Evolutionary conservation across 2,113 vertebrate species (phyloP), one percentile per base, ranked within the genome.

Genomic region (Antigone vipio): DNA sequence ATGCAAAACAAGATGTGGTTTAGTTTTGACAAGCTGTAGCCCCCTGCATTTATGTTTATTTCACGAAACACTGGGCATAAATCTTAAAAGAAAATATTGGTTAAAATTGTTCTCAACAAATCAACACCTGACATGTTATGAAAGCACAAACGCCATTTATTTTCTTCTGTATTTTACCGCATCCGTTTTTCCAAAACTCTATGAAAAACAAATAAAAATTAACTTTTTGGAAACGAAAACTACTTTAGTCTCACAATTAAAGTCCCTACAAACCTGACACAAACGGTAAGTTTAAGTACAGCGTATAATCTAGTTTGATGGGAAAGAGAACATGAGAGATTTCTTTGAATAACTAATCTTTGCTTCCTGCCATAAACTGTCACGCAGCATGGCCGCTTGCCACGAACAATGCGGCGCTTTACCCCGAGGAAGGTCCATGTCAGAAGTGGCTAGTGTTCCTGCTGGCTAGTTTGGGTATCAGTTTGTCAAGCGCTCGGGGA

Each of bases 1-100:
- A 95, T 89, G 64, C 32, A 91, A 95, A 96, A 76, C 89, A 86
- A 12, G 58, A 71, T 58, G 75, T 45, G 20, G 63, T 95, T 95
- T 74, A 49, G 42, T 85, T 76, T 92, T 69, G 68, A 89, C 85
- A 89, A 77, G 38, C 34, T 64, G 53, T 50, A 77, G 64, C 2
- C 30, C 56, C 29, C 67, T 69, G 52, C 58, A 80, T 78, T 80
- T 89, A 76, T 17, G 77, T 69, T 84, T 59, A 72, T 50, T 87
- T 81, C 69, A 88, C 6, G 9, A 93, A 92, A 88, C 53, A 60
- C 17, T 21, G 20, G n/a, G 59, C 63, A 89, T 81, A 95, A 88
- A 75, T 84, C 93, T 96, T 78, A 74, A 85, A 67, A 89, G 34
- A 93, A 95, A 92, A 81, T 47, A 89, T 8, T 9, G 6, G 38